These are phyloP conservation scores for Astropecten irregularis DNA, from an alignment of 53 echinoderm and acorn worm genomes.

Conservation along the genomic window DNA sequence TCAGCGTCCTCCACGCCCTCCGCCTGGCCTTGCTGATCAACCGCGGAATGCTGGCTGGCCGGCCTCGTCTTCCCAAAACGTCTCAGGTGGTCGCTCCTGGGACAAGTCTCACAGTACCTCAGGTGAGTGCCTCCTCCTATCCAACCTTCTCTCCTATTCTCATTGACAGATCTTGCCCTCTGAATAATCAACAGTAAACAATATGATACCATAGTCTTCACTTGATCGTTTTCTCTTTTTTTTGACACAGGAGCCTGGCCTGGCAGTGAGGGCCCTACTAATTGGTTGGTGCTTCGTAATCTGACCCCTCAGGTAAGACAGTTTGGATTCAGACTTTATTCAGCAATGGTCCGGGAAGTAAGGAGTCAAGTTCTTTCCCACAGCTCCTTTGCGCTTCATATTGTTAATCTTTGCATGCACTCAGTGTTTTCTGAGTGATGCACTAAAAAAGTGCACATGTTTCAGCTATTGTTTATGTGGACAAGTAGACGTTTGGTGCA, in stretches of 20 bases:
- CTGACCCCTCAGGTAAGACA: slow-evolving; percentile 68
- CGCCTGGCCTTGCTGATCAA: slow-evolving; percentile 87
- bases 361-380: not conserved
- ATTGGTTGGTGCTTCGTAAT: slow-evolving; percentile 73
- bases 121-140: no score
- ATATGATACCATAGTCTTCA: no score
- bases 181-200: no score
- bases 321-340: not conserved
- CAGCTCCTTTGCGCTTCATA: no score
- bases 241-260: slow-evolving; percentile 22
- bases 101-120: slow-evolving; percentile 51
- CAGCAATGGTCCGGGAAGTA: not conserved
- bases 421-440: no score
- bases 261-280: slow-evolving; percentile 47
- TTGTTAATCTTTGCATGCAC: no score
- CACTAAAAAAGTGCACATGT: no score
- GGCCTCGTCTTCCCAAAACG: slow-evolving; percentile 37
- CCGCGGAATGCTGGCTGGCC: slow-evolving; percentile 68
- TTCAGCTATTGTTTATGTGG: no score
- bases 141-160: no score
- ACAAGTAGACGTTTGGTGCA: not conserved
- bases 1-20: slow-evolving; percentile 80
- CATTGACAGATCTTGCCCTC: no score
- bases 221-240: no score
- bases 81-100: slow-evolving; percentile 49